These are phyloP conservation scores for Psix sp. DNA, from an alignment of 1,140 invertebrate genomes.

Conservation along the genomic window DNA sequence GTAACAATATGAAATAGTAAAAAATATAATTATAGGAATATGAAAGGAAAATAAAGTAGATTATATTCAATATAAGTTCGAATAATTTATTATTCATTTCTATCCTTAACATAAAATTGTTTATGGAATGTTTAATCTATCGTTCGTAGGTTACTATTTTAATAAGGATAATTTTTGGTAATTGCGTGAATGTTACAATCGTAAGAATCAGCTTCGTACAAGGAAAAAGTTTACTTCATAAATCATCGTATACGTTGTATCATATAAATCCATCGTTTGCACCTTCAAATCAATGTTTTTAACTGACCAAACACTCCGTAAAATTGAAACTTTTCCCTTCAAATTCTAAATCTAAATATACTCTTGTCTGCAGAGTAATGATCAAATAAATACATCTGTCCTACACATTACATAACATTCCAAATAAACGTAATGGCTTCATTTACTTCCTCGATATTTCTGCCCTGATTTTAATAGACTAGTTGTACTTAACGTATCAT, in stretches of 20 bases:
- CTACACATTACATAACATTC: constrained; percentile 48
- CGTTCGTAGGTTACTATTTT: constrained; percentile 26
- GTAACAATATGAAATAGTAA: too few relatives aligned
- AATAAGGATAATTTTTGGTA: constrained; percentile 45
- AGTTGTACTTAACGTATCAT: constrained; percentile 24
- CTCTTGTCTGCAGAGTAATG: constrained; percentile 32
- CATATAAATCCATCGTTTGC: too few relatives aligned
- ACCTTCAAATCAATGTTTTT: not conserved
- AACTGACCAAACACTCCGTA: too few relatives aligned
- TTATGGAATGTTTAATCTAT: constrained; percentile 39
- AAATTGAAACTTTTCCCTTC: constrained; percentile 49
- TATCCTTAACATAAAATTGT: constrained; percentile 25
- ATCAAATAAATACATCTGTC: constrained; percentile 49
- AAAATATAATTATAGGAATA: too few relatives aligned
- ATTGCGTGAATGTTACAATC: constrained; percentile 25
- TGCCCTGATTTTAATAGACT: constrained; percentile 56
- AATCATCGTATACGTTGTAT: constrained; percentile 8
- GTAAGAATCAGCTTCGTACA: constrained; percentile 10
- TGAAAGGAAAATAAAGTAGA: not conserved
- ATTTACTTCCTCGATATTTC: constrained; percentile 32
- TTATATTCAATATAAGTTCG: not conserved
- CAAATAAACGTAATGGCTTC: constrained; percentile 54
- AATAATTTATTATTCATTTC: constrained; percentile 44
- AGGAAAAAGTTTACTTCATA: constrained; percentile 38
- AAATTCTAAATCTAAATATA: constrained; percentile 11